These are phyloP conservation scores for Kryptolebias ocellatus DNA, from an alignment of 2,797 vertebrate genomes.

Conservation along the genomic window DNA sequence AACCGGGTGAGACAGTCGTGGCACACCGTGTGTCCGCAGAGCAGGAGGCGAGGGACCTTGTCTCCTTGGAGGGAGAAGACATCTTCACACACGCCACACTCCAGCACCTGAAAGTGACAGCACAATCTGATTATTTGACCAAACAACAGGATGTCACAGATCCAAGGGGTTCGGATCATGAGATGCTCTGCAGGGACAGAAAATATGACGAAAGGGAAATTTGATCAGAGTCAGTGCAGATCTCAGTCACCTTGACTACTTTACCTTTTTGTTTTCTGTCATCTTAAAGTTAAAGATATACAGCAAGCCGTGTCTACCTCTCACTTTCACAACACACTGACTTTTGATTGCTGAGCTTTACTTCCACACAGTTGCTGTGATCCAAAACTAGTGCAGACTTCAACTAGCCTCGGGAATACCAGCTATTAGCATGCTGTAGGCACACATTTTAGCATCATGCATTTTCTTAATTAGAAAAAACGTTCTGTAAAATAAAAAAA, in stretches of 20 bases:
- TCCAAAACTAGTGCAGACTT: constrained; percentile 2
- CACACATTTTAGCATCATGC: not conserved
- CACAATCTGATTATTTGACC: not conserved
- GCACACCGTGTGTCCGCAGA: constrained; percentile 97
- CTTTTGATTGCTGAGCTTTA: not conserved
- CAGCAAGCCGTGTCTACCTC: not conserved
- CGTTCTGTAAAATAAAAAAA: not conserved
- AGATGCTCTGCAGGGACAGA: not conserved
- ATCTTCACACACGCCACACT: constrained; percentile 98
- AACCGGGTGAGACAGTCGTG: constrained; percentile 96
- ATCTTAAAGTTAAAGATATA: not conserved
- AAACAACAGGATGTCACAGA: too few relatives aligned
- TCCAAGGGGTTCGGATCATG: not conserved
- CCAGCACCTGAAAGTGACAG: constrained; percentile 82
- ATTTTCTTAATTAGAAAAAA: not conserved
- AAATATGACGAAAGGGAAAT: not conserved
- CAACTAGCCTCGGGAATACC: not conserved
- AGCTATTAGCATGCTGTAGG: constrained; percentile 22
- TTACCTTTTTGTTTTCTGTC: too few relatives aligned
- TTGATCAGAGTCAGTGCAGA: not conserved
- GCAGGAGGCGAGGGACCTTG: constrained; percentile 95
- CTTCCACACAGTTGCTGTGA: constrained; percentile 28
- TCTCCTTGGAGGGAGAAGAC: constrained; percentile 98
- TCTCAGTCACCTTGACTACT: not conserved
- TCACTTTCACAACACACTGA: not conserved